A percentile compares a stretch with the other conserved stretches of the same genome.
Conservation (phyloP, 2,113 vertebrate species). For the Piprites chloris region DNA sequence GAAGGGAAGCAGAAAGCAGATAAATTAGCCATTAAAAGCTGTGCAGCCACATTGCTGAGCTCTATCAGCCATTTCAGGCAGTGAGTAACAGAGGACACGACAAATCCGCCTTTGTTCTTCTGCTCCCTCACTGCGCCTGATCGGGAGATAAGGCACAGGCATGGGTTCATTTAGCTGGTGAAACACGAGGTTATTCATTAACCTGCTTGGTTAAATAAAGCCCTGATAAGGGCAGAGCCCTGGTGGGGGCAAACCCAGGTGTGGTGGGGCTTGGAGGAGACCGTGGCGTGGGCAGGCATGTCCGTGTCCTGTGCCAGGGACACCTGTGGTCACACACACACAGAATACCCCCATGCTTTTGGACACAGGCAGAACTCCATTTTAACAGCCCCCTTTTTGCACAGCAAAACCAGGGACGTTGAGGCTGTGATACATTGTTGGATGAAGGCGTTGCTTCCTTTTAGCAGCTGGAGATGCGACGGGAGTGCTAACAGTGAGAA, state of each 20-base stretch:
- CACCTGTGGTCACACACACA: rapidly evolving
- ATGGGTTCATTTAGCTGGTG: not conserved
- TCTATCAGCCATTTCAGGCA: not conserved
- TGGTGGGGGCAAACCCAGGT: not conserved
- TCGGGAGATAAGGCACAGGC: not conserved
- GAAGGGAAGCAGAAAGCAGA: slow-evolving; percentile 20
- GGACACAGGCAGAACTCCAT: not conserved
- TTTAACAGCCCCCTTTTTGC: not conserved
- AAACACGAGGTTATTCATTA: slow-evolving; percentile 60
- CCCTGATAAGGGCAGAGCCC: not conserved
- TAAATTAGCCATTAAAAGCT: not conserved
- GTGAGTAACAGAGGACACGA: not conserved
- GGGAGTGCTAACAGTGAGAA: not conserved
- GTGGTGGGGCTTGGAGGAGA: not conserved
- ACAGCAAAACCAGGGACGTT: not conserved
- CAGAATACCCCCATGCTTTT: not conserved
- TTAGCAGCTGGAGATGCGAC: not conserved
- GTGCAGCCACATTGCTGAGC: not conserved
- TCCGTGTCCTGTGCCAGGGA: not conserved
- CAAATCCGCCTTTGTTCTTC: slow-evolving; percentile 51
- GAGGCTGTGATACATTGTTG: not conserved
- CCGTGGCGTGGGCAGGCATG: not conserved
- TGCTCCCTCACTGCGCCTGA: not conserved
- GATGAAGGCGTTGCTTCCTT: not conserved
- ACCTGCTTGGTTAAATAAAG: not conserved